These are phyloP conservation scores for Thomomys bottae DNA, from an alignment of 2,113 vertebrate species.

Conservation along the genomic window DNA sequence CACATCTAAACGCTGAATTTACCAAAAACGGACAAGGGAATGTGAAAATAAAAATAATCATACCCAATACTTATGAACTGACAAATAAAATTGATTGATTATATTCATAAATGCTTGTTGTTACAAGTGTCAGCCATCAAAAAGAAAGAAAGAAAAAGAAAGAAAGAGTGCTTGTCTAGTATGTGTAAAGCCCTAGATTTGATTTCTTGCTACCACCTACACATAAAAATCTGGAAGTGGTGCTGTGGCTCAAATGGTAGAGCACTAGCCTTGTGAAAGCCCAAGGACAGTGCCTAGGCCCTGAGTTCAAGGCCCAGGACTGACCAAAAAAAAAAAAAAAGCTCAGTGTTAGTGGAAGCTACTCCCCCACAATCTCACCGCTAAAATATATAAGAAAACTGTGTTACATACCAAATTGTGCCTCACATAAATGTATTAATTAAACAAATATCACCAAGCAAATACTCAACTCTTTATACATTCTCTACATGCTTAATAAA, in stretches of 20 bases:
- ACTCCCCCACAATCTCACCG: not conserved
- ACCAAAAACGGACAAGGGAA: not conserved
- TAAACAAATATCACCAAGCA: constrained; percentile 2
- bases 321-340: not conserved
- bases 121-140: too few species aligned
- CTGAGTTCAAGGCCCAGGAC: too few species aligned
- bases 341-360: not conserved
- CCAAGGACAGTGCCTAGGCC: too few species aligned
- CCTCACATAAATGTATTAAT: too few species aligned
- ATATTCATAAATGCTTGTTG: too few species aligned
- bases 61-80: not conserved
- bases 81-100: not conserved
- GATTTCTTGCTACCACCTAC: too few species aligned
- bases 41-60: not conserved
- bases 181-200: too few species aligned
- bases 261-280: too few species aligned
- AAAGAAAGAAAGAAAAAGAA: not conserved
- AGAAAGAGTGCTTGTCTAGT: too few species aligned
- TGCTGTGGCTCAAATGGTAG: too few species aligned
- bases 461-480: not conserved
- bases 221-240: too few species aligned
- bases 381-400: not conserved
- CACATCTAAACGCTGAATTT: not conserved
- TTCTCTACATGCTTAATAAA: not conserved
- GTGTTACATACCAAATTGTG: not conserved